Evolutionary conservation across 1,140 invertebrate species (phyloP).

Genomic region (Drosophila setifemur): DNA sequence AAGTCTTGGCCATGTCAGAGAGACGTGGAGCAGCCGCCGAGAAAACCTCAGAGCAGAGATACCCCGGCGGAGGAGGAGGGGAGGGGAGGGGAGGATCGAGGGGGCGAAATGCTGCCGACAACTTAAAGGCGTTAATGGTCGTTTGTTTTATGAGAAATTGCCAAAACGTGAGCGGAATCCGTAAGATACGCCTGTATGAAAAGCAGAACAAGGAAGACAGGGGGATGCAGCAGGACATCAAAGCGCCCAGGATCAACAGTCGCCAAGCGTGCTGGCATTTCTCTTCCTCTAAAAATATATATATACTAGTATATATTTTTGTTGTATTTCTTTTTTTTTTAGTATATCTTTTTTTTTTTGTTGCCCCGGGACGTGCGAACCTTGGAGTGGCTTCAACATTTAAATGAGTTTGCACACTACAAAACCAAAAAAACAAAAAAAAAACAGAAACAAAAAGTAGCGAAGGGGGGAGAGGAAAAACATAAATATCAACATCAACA

Average conservation of each 20-base stretch:
- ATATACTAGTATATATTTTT: neutral
- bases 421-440: constrained; percentile 6
- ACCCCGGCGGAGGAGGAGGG: too few species aligned
- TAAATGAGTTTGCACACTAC: constrained; percentile 56
- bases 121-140: constrained; percentile 82
- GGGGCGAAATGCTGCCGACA: constrained; percentile 59
- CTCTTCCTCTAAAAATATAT: neutral
- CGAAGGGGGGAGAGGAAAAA: too few species aligned
- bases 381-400: constrained; percentile 51
- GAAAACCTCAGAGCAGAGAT: too few species aligned
- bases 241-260: constrained; percentile 77
- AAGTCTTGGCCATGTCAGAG: constrained; percentile 23
- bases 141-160: constrained; percentile 83
- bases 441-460: constrained; percentile 6
- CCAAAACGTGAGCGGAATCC: constrained; percentile 78
- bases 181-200: constrained; percentile 14
- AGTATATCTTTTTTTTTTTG: neutral
- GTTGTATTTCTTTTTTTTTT: neutral
- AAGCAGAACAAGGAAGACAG: neutral
- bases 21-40: neutral
- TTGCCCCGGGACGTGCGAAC: constrained; percentile 25
- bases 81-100: neutral
- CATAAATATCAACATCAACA: constrained; percentile 30
- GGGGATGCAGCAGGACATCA: constrained; percentile 44
- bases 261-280: constrained; percentile 56